phyloP scores from a whole-genome alignment of 2,797 vertebrate species.

The Helicolenus hilgendorfi region DNA sequence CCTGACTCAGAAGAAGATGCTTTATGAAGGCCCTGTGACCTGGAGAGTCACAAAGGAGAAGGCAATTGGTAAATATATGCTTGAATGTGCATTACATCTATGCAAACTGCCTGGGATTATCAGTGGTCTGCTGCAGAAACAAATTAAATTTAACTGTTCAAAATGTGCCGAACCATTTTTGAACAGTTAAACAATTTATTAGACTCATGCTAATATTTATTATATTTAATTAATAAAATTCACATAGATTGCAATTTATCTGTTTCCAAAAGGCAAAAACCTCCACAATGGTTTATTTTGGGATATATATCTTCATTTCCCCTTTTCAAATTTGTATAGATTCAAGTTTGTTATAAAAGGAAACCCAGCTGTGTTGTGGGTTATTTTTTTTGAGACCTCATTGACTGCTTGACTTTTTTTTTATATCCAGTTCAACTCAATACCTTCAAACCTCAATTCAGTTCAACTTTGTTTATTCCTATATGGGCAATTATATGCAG shows the following conservation, averaged over 20 bases:
- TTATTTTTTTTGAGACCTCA: not conserved
- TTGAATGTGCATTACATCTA: not conserved
- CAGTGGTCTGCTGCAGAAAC: not conserved
- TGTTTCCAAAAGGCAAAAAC: not conserved
- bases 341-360: not conserved
- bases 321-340: conserved; percentile 20
- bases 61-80: conserved; percentile 90
- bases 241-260: not conserved
- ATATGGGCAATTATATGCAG: not conserved
- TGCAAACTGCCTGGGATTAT: not conserved
- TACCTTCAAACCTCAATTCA: not conserved
- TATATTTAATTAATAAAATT: not conserved
- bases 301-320: conserved; percentile 26
- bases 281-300: not conserved
- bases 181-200: not conserved
- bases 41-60: conserved; percentile 96
- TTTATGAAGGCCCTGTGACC: conserved; percentile 92
- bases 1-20: conserved; percentile 91
- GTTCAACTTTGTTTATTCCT: not conserved
- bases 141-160: not conserved
- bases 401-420: not conserved
- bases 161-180: not conserved
- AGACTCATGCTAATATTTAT: not conserved
- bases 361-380: conserved; percentile 23
- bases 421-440: not conserved